These are phyloP conservation scores for Lasioglossum figueresi DNA, from an alignment of 2,888 invertebrate genomes.

Conservation along the genomic window DNA sequence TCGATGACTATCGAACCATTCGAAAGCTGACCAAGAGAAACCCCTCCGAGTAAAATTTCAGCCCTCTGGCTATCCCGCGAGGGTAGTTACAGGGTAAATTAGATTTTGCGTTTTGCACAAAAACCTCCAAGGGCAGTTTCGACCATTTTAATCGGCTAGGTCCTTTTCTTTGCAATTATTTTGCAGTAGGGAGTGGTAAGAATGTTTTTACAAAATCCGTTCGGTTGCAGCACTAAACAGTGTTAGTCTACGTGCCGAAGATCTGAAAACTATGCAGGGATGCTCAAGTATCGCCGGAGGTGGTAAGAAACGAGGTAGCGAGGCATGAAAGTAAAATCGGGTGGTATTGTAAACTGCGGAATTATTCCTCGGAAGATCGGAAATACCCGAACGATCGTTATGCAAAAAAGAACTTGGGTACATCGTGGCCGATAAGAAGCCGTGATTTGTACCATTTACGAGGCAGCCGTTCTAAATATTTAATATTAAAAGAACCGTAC, in stretches of 20 bases:
- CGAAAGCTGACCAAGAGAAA: too few relatives aligned
- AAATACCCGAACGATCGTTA: slow-evolving; percentile 47
- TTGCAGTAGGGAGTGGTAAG: too few relatives aligned
- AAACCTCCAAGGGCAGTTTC: too few relatives aligned
- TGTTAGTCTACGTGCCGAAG: not conserved
- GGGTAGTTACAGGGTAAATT: too few relatives aligned
- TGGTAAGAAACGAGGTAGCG: not conserved
- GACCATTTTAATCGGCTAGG: too few relatives aligned
- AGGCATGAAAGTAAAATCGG: not conserved
- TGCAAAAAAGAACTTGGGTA: slow-evolving; percentile 44
- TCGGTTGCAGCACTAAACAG: not conserved
- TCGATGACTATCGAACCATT: too few relatives aligned
- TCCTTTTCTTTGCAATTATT: too few relatives aligned
- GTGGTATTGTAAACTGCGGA: slow-evolving; percentile 7
- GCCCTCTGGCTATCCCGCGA: too few relatives aligned
- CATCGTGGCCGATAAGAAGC: slow-evolving; percentile 61
- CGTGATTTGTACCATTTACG: slow-evolving; percentile 55
- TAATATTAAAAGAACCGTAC: slow-evolving; percentile 64
- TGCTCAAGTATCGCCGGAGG: not conserved
- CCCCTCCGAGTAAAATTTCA: too few relatives aligned
- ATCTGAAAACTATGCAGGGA: not conserved
- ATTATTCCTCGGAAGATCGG: slow-evolving; percentile 20
- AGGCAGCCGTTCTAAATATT: slow-evolving; percentile 67
- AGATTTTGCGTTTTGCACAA: too few relatives aligned
- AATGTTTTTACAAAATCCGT: not conserved